phyloP scores from a whole-genome alignment of 2,113 vertebrate species.

The Callaeas wilsoni region DNA sequence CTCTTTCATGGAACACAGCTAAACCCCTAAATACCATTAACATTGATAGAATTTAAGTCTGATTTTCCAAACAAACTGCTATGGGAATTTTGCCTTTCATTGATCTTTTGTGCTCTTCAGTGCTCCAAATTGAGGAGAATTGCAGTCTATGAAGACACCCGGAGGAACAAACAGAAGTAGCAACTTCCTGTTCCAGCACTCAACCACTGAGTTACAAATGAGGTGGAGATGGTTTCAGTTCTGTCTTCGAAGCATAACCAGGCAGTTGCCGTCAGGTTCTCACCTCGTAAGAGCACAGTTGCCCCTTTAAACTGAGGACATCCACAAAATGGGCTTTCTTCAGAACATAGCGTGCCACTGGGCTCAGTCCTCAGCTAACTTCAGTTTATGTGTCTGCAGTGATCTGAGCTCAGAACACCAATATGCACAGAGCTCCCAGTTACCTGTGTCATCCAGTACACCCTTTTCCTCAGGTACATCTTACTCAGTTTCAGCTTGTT shows the following conservation, averaged over 20 bases:
- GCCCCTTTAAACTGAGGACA: background rate
- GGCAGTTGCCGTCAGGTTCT: background rate
- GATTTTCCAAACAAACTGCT: background rate
- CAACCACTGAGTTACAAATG: background rate
- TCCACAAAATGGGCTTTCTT: too few relatives aligned
- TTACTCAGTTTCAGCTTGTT: background rate
- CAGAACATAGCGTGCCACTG: background rate
- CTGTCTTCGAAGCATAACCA: background rate
- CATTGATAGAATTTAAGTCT: background rate
- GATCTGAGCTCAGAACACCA: background rate
- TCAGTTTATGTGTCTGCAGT: background rate
- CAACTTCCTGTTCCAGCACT: background rate
- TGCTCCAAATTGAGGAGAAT: background rate
- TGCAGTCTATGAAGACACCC: background rate
- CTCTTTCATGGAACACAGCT: background rate
- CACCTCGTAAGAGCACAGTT: background rate
- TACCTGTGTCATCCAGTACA: background rate
- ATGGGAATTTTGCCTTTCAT: background rate
- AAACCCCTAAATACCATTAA: background rate
- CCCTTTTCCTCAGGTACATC: background rate
- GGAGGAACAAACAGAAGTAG: background rate
- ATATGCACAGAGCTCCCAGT: background rate
- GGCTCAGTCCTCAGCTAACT: background rate
- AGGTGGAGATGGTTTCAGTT: background rate
- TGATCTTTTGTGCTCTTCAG: background rate